These are phyloP conservation scores for Ornithorhynchus anatinus DNA, from an alignment of 2,113 vertebrate species.

Conservation along the genomic window DNA sequence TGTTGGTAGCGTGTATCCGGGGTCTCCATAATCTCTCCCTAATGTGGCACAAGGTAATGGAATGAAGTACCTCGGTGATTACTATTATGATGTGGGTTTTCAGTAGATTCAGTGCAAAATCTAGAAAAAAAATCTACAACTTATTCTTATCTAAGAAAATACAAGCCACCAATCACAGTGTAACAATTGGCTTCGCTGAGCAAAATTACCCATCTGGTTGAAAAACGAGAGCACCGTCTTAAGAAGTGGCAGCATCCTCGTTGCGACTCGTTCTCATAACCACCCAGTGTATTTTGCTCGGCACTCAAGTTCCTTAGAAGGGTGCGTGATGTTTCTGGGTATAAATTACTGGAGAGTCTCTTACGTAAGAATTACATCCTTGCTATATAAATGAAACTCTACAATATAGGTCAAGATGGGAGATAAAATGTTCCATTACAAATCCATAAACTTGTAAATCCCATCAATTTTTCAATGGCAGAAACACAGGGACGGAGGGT, in stretches of 20 bases:
- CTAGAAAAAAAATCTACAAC: not conserved
- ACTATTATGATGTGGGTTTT: too few species aligned
- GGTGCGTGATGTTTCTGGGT: constrained; percentile 2
- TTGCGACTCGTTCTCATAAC: constrained; percentile 21
- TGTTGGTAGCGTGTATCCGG: too few species aligned
- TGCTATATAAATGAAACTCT: constrained; percentile 34
- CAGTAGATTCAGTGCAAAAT: too few species aligned
- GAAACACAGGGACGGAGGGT: constrained; percentile 18
- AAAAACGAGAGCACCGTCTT: constrained; percentile 33
- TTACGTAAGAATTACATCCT: constrained; percentile 38
- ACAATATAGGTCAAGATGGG: constrained; percentile 27
- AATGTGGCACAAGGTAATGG: too few species aligned
- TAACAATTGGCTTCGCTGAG: constrained; percentile 13
- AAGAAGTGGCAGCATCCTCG: constrained; percentile 14
- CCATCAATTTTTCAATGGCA: constrained; percentile 24
- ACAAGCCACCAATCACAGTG: not conserved
- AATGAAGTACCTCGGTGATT: too few species aligned
- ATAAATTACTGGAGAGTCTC: constrained; percentile 24
- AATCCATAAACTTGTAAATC: constrained; percentile 17
- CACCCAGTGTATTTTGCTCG: constrained; percentile 30
- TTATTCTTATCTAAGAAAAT: not conserved
- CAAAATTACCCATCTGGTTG: constrained; percentile 18
- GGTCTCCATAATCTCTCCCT: too few species aligned
- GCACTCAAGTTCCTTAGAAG: constrained; percentile 22
- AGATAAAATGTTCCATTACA: constrained; percentile 30